phyloP scores from a whole-genome alignment of 1,140 invertebrate genomes.

The Dendrolimus kikuchii region DNA sequence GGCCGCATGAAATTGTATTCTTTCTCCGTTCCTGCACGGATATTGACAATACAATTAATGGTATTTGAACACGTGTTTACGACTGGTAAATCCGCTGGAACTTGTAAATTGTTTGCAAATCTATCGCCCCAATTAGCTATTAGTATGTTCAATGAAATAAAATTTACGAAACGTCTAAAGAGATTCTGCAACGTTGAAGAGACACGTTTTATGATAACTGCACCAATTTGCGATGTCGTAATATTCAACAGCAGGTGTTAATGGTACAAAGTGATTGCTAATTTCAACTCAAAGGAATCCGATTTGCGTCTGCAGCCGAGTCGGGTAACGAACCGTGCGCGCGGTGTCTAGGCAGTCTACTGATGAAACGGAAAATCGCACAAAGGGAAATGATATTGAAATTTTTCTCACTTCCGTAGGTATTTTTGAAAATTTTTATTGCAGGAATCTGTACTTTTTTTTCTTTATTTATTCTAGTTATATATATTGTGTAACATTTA shows the following conservation, averaged over 20 bases:
- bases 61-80: too few species aligned
- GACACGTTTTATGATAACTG: background rate
- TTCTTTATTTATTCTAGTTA: too few species aligned
- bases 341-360: slow-evolving; percentile 20
- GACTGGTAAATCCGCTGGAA: too few species aligned
- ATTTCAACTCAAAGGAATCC: slow-evolving; percentile 37
- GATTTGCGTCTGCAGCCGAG: slow-evolving; percentile 25
- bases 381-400: slow-evolving; percentile 10
- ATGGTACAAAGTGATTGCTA: slow-evolving; percentile 39
- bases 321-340: slow-evolving; percentile 32
- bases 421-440: background rate
- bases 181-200: background rate
- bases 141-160: too few species aligned
- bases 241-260: slow-evolving; percentile 23
- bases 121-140: too few species aligned
- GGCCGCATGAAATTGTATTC: too few species aligned
- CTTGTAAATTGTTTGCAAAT: too few species aligned
- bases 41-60: too few species aligned
- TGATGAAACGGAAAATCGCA: slow-evolving; percentile 25
- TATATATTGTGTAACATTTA: too few species aligned
- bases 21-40: too few species aligned
- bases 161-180: background rate
- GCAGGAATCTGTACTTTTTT: too few species aligned
- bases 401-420: slow-evolving; percentile 12
- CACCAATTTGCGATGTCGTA: slow-evolving; percentile 7